Base-by-base conservation (phyloP, 1,140 invertebrate species). In the Mactra quadrangularis region DNA sequence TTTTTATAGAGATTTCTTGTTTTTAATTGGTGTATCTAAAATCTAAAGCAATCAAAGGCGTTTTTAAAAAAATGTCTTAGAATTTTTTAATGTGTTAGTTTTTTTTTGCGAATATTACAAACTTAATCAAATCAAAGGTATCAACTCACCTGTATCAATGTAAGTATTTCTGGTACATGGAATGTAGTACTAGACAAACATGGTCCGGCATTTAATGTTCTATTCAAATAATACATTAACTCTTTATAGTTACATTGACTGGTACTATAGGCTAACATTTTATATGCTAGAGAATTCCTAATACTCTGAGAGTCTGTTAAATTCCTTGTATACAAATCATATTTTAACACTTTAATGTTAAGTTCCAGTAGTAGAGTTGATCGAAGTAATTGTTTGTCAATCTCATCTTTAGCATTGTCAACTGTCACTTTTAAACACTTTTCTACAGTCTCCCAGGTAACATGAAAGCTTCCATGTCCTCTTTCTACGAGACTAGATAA, bases 251-350 rank as follows among this genome's bases (percentile, higher is more conserved):
- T 53, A 4, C 11, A 19, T 35, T 45, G n/a, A 17, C 38, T 47
- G n/a, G 47, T 27, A 53, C 53, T 47, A 71, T 71, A 71, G 17
- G 68, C 68, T 47, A 71, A 55, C 52, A 71, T 71, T n/a, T 38
- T 71, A 47, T 71, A 55, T 53, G 29, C 47, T 1, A 6, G 13
- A 11, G 27, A 31, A 9, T 52, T 71, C 31, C 45, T 52, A 9
- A 71, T 55, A 17, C 53, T 19, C 31, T 31, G 41, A 17, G 41
- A 33, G 22, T 71, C 50, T 11, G 47, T 33, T 2, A 71, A 15
- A 4, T 71, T 25, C 15, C 33, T 31, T 31, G 68, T 33, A 25
- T 53, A 71, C 11, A 71, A 27, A 25, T 71, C 68, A n/a, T 22
- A 47, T 25, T 71, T 71, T 25, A 71, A 31, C 19, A 53, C 33